Evolutionary conservation across 2,113 vertebrate genomes (phyloP), one percentile per base, ranked within the genome.

Genomic region (Cottus gobio): DNA sequence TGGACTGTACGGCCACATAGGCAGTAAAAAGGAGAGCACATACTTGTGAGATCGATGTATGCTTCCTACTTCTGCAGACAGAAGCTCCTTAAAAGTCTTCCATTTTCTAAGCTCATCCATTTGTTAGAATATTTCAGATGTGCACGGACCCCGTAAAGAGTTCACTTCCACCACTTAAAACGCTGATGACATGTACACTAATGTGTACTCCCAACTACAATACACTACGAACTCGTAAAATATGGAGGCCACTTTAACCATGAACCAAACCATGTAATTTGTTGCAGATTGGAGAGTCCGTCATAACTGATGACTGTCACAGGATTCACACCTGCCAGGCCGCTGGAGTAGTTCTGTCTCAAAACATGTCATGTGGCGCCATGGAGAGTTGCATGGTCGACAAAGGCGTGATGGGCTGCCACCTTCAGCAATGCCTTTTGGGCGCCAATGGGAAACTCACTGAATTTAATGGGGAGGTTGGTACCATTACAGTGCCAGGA

Each of bases 241-340:
- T 58, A 56, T 16, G 46, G 18, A 18, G 6, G 7, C 13, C 56
- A 26, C 3, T 9, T 15, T 22, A 13, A 68, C 16, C 6, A 15
- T 50, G 7, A 42, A 54, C 36, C 20, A 66, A n/a, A 34, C 31
- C 7, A 5, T 36, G 11, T 56, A 13, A 68, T 62, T 57, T 11
- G 11, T 39, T 75, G 36, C 80, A 93, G 92, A 15, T 85, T 52
- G 78, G 88, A 54, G 65, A 89, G 63, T 22, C 75, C 4, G 1
- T 91, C 24, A 69, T 91, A 50, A 81, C 82, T 20, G 80, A 89
- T 3, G 24, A 86, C 65, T 93, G 92, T 52, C 65, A 50, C 8
- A 64, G 42, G 34, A 71, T 67, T 15, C 57, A 68, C 73, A 90
- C 71, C 57, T 92, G 92, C 57, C 73, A 73, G 30, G 18, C 74